Evolutionary conservation across 2,888 invertebrate species (phyloP).

Genomic region (Agrilus mali): DNA sequence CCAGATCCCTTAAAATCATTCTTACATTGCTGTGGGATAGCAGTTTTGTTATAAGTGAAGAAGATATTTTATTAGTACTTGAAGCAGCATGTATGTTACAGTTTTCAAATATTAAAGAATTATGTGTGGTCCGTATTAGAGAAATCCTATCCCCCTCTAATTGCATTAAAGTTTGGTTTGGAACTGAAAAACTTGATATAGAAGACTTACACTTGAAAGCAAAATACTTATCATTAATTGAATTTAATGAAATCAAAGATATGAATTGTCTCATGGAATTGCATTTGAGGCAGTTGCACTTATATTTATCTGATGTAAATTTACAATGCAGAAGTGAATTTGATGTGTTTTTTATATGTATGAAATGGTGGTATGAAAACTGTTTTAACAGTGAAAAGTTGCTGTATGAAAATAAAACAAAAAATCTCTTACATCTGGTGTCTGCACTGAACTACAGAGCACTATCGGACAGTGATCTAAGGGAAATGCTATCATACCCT

Average conservation of each 20-base stretch:
- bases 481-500: constrained; percentile 22
- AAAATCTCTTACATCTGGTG: constrained; percentile 21
- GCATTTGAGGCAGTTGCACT: constrained; percentile 23
- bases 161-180: constrained; percentile 27
- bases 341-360: constrained; percentile 26
- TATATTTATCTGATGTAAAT: constrained; percentile 27
- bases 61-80: constrained; percentile 25
- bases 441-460: constrained; percentile 24
- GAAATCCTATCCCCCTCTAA: constrained; percentile 19
- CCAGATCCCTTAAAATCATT: constrained; percentile 29
- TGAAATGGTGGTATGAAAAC: constrained; percentile 31
- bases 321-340: constrained; percentile 25
- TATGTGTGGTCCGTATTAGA: constrained; percentile 20
- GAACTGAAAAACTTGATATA: constrained; percentile 23
- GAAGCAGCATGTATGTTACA: constrained; percentile 33
- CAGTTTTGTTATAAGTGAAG: constrained; percentile 19
- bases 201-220: constrained; percentile 25
- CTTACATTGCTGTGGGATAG: constrained; percentile 24
- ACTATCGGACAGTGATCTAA: constrained; percentile 18
- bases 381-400: constrained; percentile 4
- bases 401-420: constrained; percentile 1
- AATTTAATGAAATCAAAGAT: constrained; percentile 24
- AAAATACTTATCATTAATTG: constrained; percentile 25
- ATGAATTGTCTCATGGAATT: constrained; percentile 22
- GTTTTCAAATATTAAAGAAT: constrained; percentile 25